Evolutionary conservation across 2,797 vertebrate species (phyloP).

Genomic region (Chiloscyllium punctatum): DNA sequence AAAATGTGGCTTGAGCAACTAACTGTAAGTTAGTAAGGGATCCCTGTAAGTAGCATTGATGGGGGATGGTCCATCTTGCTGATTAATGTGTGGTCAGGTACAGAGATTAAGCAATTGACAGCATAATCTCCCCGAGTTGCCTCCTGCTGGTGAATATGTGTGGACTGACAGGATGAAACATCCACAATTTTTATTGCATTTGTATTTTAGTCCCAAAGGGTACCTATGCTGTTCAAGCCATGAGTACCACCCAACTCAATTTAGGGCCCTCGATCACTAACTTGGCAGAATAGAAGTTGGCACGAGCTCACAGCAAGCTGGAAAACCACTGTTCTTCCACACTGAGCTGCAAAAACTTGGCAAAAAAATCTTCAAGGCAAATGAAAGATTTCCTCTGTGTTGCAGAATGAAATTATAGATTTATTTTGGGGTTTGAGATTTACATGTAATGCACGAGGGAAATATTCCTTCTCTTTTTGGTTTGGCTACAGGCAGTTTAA

Average conservation of each 20-base stretch:
- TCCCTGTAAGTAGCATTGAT: no score
- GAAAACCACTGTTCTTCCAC: not conserved
- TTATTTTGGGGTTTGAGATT: not conserved
- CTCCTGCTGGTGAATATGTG: no score
- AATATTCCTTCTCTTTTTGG: not conserved
- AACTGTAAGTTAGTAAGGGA: not conserved
- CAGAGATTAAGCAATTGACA: no score
- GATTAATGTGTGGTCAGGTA: no score
- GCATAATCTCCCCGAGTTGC: no score
- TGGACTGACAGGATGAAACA: no score
- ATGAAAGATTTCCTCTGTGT: not conserved
- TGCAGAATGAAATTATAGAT: not conserved
- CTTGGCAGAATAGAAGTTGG: not conserved
- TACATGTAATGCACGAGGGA: not conserved
- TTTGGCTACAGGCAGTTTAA: not conserved
- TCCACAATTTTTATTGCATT: no score
- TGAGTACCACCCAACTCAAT: no score
- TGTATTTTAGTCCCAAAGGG: no score
- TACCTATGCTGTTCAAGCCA: no score
- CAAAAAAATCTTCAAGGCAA: not conserved
- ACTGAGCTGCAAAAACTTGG: not conserved
- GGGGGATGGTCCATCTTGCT: no score
- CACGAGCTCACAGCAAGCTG: not conserved
- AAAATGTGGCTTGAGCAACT: not conserved
- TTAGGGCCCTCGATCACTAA: no score